Conservation (phyloP, 2,888 invertebrate genomes). For the Meteorus cinctellus region DNA sequence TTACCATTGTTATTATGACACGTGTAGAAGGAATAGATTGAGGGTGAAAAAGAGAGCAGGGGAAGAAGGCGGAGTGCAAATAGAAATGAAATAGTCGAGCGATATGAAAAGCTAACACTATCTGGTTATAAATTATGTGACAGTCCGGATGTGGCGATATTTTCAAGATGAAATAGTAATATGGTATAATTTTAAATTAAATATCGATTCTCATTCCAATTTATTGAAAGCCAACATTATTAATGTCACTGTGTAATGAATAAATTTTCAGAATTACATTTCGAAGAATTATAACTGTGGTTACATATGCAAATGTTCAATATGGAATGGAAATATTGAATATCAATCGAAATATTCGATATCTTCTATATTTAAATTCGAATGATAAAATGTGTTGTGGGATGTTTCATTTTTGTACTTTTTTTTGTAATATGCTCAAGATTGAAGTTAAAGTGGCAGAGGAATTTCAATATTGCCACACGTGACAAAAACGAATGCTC, state of each 20-base stretch:
- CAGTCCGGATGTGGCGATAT: background rate
- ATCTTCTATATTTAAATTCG: no score
- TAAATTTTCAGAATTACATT: conserved; percentile 1
- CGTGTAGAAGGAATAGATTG: background rate
- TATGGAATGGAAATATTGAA: background rate
- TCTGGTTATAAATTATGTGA: background rate
- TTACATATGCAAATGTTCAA: background rate
- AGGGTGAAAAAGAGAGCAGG: background rate
- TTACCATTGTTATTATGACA: background rate
- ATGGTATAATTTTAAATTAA: background rate
- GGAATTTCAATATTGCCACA: no score
- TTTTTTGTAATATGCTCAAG: no score
- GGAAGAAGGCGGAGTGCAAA: background rate
- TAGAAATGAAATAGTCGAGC: conserved; percentile 9
- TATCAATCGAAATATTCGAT: no score
- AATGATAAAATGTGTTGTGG: no score
- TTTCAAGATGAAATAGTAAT: background rate
- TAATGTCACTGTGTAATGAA: background rate
- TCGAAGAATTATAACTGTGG: background rate
- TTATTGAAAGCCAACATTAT: background rate
- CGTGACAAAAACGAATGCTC: no score
- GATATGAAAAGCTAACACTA: conserved; percentile 1
- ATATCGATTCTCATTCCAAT: background rate
- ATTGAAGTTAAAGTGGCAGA: no score
- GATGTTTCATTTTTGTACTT: no score